phyloP scores from a whole-genome alignment of 1,140 invertebrate species.

The Meloidogyne floridensis region DNA sequence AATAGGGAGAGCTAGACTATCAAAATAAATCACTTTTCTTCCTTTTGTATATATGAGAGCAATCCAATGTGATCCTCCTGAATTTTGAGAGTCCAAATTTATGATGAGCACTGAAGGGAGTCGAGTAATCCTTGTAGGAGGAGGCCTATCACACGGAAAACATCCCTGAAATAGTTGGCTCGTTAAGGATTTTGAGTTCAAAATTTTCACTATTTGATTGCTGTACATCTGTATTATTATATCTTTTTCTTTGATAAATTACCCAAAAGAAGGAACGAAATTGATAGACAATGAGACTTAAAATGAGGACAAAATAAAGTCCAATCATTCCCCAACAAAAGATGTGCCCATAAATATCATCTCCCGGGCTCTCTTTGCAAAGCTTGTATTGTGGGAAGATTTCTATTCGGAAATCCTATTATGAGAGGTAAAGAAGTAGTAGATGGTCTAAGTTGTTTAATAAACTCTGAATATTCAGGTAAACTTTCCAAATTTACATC shows the following conservation, averaged over 20 bases:
- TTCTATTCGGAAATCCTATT: too few relatives aligned
- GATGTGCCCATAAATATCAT: neutral
- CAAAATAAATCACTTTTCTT: neutral
- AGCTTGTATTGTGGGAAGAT: neutral
- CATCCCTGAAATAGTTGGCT: neutral
- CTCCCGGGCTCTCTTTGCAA: neutral
- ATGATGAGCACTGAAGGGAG: neutral
- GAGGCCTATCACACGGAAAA: neutral
- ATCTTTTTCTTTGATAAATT: neutral
- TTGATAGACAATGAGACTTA: neutral
- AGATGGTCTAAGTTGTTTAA: too few relatives aligned
- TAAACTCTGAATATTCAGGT: too few relatives aligned
- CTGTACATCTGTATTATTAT: neutral
- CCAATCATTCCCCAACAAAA: neutral
- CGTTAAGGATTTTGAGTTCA: neutral
- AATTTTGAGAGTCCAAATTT: neutral
- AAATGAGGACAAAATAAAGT: neutral
- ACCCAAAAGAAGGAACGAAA: neutral
- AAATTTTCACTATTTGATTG: neutral
- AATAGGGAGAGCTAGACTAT: neutral
- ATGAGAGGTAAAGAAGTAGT: too few relatives aligned
- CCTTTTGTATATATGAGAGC: neutral
- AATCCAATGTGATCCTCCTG: neutral
- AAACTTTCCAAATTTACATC: too few relatives aligned
- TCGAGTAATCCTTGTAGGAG: neutral